Base-by-base conservation (phyloP, 1,140 invertebrate species). In the Pectinophora gossypiella region DNA sequence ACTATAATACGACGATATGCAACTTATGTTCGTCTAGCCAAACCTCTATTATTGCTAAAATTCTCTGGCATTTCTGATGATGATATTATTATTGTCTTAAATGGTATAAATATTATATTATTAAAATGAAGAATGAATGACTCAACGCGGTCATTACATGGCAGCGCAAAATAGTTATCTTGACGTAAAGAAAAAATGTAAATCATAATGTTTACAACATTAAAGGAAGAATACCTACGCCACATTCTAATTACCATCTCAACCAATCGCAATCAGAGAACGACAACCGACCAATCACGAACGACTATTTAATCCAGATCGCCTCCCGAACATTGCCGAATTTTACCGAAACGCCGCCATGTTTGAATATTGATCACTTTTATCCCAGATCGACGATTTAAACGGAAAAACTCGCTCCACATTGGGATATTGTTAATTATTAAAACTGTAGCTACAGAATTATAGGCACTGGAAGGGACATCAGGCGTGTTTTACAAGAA, bases 401-500 rank as follows among this genome's bases (percentile, higher is more conserved):
- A 68, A 66, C 54, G 65, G 59, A 70, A 74, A 66, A 75, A 64
- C 60, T 68, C 66, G 64, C 64, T 59, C 66, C 67, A 58, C 72
- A 72, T 69, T 62, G 66, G 64, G 57, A 65, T 64, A 50, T 59
- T 51, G 57, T 78, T 74, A 71, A 80, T 76, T 77, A 77, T 77
- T 80, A 63, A 80, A 68, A 59, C 49, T 51, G 59, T 46, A 23
- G 27, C 50, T 59, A 40, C 5, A 35, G 56, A 61, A 60, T 10
- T 23, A 20, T 0, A 23, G 13, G 0, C 4, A 19, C 62, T 70
- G 36, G 64, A 74, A 47, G 53, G 35, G 59, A 10, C 44, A n/a
- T n/a, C n/a, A n/a, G n/a, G n/a, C n/a, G n/a, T n/a, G n/a, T n/a
- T n/a, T n/a, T n/a, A n/a, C n/a, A n/a, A n/a, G n/a, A n/a, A n/a